phyloP scores from a whole-genome alignment of 2,113 vertebrate genomes.

The Poeciliopsis turrubarensis region DNA sequence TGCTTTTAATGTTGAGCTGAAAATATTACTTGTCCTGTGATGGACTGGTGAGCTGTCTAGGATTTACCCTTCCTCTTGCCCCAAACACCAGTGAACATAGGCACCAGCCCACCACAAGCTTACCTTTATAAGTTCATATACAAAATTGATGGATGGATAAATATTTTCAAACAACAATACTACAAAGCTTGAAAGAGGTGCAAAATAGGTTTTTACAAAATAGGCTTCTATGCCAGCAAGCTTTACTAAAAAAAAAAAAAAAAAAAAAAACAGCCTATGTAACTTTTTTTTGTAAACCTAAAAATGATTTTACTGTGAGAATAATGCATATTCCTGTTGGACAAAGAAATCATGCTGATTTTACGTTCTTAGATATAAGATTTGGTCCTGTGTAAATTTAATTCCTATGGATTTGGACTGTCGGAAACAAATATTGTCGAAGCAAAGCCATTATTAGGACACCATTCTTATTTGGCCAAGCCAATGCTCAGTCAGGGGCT shows the following conservation, averaged over 20 bases:
- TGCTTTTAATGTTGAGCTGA: conserved; percentile 75
- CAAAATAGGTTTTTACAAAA: neutral
- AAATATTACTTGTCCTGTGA: neutral
- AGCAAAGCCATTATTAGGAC: conserved; percentile 30
- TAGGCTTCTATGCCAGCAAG: neutral
- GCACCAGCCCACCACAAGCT: too few relatives aligned
- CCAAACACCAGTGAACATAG: too few relatives aligned
- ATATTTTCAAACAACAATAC: neutral
- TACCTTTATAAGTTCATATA: too few relatives aligned
- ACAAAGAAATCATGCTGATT: neutral
- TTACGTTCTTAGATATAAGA: conserved; percentile 1
- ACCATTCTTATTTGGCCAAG: conserved; percentile 41
- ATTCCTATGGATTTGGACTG: conserved; percentile 8
- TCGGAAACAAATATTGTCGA: conserved; percentile 11
- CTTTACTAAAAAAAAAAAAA: neutral
- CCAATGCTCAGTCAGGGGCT: conserved; percentile 44
- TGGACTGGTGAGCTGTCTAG: too few relatives aligned
- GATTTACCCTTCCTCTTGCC: too few relatives aligned
- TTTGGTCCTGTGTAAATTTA: conserved; percentile 6
- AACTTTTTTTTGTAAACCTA: neutral
- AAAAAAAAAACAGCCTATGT: neutral
- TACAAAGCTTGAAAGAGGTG: neutral
- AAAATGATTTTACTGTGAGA: neutral
- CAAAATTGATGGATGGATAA: too few relatives aligned
- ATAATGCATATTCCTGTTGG: neutral